phyloP scores from a whole-genome alignment of 2,888 invertebrate genomes.

The Notodonta dromedarius region DNA sequence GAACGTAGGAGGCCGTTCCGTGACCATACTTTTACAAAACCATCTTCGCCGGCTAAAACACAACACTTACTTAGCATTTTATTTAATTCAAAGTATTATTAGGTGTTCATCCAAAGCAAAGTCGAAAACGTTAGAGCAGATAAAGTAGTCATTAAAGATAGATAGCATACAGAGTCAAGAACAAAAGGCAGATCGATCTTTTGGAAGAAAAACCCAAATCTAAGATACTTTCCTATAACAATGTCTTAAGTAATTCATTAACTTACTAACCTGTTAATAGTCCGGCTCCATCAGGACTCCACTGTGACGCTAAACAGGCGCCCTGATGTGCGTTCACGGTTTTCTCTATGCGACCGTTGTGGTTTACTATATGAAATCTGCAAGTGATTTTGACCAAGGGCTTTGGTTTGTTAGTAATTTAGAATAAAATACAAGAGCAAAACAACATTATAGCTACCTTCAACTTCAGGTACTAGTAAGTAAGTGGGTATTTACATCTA shows the following conservation, averaged over 20 bases:
- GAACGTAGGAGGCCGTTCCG: constrained; percentile 97
- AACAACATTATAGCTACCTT: background rate
- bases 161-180: no score
- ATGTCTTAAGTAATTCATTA: no score
- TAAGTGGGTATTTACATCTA: no score
- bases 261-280: constrained; percentile 91
- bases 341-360: constrained; percentile 96
- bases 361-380: constrained; percentile 94
- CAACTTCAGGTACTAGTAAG: no score
- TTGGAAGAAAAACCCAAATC: background rate
- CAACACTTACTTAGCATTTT: constrained; percentile 2
- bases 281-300: constrained; percentile 98
- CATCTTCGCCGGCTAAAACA: constrained; percentile 96
- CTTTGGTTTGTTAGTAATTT: no score
- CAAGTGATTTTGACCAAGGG: constrained; percentile 31
- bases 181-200: no score
- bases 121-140: no score
- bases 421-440: constrained; percentile 5
- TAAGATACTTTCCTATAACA: background rate
- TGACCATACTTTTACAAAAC: constrained; percentile 98
- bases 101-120: no score
- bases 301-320: constrained; percentile 94
- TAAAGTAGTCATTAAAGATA: no score
- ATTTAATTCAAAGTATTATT: no score
- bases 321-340: constrained; percentile 96